Base-by-base conservation (phyloP, 2,113 vertebrate genomes). In the Centropus unirufus region DNA sequence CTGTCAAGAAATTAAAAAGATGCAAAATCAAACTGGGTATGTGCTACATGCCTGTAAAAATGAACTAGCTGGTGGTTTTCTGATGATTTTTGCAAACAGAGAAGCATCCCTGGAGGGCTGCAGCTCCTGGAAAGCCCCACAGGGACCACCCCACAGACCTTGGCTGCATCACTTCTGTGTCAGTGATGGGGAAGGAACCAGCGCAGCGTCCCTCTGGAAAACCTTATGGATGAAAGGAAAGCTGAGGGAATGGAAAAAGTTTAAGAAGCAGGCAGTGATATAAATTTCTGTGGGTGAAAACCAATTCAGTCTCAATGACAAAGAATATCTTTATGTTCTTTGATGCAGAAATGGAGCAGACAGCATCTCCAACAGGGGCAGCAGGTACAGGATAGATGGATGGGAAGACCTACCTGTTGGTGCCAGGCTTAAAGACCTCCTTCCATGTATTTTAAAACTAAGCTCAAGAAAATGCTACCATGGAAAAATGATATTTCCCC, bases 401-500 rank as follows among this genome's bases (percentile, higher is more conserved):
- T 1, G 1, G 44, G 36, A 44, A 44, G 72, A 64, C 15, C 30
- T 59, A 36, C 15, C 34, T 57, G 72, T 15, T 24, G 69, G 24
- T 70, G 61, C 77, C 61, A 70, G 61, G 40, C 52, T 57, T 14
- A 6, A 58, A 68, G 46, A 57, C 21, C 19, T 70, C 51, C 5
- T 4, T 1, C 5, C 52, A 20, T 13, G n/a, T 14, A 23, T 0
- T n/a, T 32, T 4, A 46, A 23, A 40, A 40, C 13, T 1, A 1
- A 78, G 46, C 39, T 51, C 0, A 0, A 27, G 40, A 39, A 8
- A 58, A 12, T 0, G 4, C n/a, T 62, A 19, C 5, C 47, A 42
- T 2, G 3, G 51, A 46, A 44, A 82, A 69, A 20, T 18, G 11
- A 32, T 46, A 7, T 20, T 83, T 75, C 24, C 42, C 27, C 14